Evolutionary conservation across 2,113 vertebrate species (phyloP), one percentile per base, ranked within the genome.

Genomic region (Mandrillus leucophaeus): DNA sequence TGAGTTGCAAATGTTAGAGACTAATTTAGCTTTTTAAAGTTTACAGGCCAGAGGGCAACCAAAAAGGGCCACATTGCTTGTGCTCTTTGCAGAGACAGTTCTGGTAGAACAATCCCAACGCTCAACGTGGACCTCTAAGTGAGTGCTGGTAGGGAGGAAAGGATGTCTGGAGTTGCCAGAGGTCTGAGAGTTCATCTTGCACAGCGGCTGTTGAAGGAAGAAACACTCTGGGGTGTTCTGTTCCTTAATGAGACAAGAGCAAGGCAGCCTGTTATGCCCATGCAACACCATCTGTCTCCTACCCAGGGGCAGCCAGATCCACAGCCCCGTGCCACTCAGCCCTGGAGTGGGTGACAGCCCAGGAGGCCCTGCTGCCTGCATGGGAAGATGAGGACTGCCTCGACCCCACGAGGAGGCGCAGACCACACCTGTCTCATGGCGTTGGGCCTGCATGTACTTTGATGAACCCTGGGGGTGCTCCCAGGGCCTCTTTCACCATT

Each of bases 21-120:
- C 75, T 22, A 35, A 57, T 45, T 45, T 23, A 55, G 9, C 14
- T 55, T 72, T 78, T 88, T 32, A 8, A 70, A 93, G 12, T 38
- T 2, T 94, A 66, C 48, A 91, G 89, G 38, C 57, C 35, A 1
- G 57, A 25, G 17, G 22, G 17, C 3, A 12, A 50, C 55, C 30
- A 43, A 30, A 32, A 64, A 32, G 61, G 59, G 25, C 32, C 50
- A 35, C 3, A 9, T 2, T 3, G 38, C 86, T 10, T 9, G 0
- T 0, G 40, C 48, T 38, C 59, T 82, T 17, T 35, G 75, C 87
- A 66, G 50, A 55, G 68, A 52, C 43, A 11, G 45, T 22, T 35
- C n/a, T 1, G 23, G 18, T 1, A 3, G 48, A 32, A 11, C 17
- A 11, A 25, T 27, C 6, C 48, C 18, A 25, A 38, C 4, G 2